phyloP scores from a whole-genome alignment of 2,113 vertebrate genomes.

The Orycteropus afer region DNA sequence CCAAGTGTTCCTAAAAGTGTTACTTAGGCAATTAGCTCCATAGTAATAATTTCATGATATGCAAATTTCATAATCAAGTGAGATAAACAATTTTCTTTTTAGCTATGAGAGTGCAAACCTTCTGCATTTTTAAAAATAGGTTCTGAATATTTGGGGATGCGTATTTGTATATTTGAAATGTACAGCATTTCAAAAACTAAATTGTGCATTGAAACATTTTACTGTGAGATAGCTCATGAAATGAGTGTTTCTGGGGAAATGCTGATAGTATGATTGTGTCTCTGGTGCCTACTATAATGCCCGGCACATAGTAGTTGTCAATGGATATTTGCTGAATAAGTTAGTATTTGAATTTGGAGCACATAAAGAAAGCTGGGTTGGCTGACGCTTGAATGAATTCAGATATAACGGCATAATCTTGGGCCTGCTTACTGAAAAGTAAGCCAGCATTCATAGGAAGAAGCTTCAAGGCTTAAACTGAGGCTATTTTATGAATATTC shows the following conservation, averaged over 20 bases:
- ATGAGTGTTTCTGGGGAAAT: not conserved
- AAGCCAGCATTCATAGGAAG: not conserved
- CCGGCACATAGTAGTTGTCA: not conserved
- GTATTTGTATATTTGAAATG: no score
- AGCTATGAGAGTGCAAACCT: not conserved
- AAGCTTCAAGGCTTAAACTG: not conserved
- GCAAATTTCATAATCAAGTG: not conserved
- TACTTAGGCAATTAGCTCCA: not conserved
- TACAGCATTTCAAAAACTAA: not conserved
- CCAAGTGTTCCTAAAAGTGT: not conserved
- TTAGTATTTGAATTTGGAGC: conserved; percentile 18
- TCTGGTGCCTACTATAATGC: conserved; percentile 51
- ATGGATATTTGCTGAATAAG: conserved; percentile 58
- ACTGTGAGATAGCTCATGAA: not conserved
- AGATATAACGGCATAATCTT: conserved; percentile 22
- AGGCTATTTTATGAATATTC: not conserved
- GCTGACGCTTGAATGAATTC: conserved; percentile 38
- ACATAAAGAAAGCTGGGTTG: conserved; percentile 3
- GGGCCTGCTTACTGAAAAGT: not conserved
- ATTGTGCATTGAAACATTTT: not conserved
- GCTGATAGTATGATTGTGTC: not conserved
- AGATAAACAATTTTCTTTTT: not conserved
- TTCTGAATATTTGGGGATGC: not conserved
- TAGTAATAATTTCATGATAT: not conserved
- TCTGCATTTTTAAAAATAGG: not conserved